A percentile compares a stretch with the other conserved stretches of the same genome.
Conservation (phyloP, 2,888 invertebrate species). For the Mythimna impura region DNA sequence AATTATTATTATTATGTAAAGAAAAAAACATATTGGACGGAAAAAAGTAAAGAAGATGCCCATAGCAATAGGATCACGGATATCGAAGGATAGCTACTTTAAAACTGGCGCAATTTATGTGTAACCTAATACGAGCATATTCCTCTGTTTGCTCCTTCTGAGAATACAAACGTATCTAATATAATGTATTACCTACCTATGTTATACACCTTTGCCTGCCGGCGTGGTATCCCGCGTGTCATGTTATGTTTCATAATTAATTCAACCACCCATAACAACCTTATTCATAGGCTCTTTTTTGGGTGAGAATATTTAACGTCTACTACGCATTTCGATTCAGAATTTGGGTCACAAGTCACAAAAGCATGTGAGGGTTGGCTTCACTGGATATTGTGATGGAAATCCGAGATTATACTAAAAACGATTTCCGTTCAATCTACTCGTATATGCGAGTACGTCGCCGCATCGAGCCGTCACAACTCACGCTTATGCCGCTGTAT, state of each 20-base stretch:
- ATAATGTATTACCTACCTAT: background rate
- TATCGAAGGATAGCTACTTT: too few relatives aligned
- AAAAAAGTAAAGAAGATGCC: too few relatives aligned
- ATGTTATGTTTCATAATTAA: slow-evolving; percentile 15
- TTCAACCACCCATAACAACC: background rate
- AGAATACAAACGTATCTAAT: background rate
- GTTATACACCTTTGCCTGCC: background rate
- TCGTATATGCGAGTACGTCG: slow-evolving; percentile 21
- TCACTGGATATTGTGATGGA: slow-evolving; percentile 58
- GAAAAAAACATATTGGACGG: too few relatives aligned
- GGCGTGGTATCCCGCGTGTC: slow-evolving; percentile 1
- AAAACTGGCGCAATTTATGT: background rate
- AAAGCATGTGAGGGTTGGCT: slow-evolving; percentile 44
- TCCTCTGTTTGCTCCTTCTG: background rate
- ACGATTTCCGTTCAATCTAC: slow-evolving; percentile 66
- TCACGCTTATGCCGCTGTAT: slow-evolving; percentile 42
- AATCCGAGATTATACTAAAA: slow-evolving; percentile 62
- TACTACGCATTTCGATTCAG: slow-evolving; percentile 25
- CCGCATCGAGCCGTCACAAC: slow-evolving; percentile 23
- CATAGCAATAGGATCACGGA: too few relatives aligned
- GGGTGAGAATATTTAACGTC: slow-evolving; percentile 25
- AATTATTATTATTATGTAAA: too few relatives aligned
- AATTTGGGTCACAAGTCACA: slow-evolving; percentile 50
- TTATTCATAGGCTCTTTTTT: background rate
- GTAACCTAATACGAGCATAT: background rate